Conservation (phyloP, 2,113 vertebrate species). For the Elaphurus davidianus region DNA sequence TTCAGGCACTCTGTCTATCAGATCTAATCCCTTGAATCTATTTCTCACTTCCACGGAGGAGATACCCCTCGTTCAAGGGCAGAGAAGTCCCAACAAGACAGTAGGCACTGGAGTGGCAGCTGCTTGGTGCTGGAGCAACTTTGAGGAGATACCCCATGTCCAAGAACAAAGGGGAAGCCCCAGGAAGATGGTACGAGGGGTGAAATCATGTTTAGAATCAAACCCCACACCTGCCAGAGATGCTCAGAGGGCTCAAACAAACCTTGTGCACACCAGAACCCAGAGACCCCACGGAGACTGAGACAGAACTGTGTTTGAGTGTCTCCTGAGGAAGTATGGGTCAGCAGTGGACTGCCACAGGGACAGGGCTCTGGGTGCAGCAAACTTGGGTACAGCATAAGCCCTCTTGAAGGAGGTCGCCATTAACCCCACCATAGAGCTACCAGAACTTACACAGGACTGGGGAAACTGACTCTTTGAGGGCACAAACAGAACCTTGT, state of each 20-base stretch:
- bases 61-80: background rate
- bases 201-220: background rate
- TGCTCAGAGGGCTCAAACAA: background rate
- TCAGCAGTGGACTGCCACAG: background rate
- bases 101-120: background rate
- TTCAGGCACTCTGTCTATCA: background rate
- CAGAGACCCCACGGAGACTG: background rate
- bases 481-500: background rate
- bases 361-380: background rate
- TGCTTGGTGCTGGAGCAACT: background rate
- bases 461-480: background rate
- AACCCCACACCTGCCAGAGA: background rate
- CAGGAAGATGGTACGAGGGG: background rate
- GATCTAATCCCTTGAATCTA: background rate
- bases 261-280: background rate
- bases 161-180: background rate
- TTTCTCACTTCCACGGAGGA: background rate
- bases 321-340: background rate
- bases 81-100: background rate
- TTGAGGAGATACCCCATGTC: background rate
- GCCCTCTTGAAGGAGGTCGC: background rate
- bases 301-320: background rate
- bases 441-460: background rate
- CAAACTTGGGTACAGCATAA: background rate
- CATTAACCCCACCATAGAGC: background rate